These are phyloP conservation scores for Panthera uncia DNA, from an alignment of 2,113 vertebrate genomes.

Conservation along the genomic window DNA sequence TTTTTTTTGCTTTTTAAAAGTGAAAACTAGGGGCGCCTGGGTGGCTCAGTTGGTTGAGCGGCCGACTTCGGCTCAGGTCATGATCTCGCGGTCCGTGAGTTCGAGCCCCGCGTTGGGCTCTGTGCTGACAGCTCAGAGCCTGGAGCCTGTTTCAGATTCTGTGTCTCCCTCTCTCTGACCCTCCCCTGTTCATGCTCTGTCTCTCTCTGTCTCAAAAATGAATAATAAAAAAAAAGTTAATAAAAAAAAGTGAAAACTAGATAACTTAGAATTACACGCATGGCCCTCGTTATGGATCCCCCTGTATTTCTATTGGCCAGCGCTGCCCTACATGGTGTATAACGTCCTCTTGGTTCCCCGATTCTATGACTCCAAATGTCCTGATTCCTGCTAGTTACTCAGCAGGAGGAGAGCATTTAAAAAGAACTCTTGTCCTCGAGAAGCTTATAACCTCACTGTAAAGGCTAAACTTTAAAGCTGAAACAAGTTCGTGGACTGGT, in stretches of 20 bases:
- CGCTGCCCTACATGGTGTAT: background rate
- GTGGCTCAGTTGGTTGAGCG: too few species aligned
- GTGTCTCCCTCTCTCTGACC: too few species aligned
- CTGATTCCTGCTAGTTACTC: background rate
- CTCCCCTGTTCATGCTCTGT: too few species aligned
- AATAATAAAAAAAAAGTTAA: too few species aligned
- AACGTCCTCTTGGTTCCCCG: background rate
- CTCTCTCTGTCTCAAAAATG: too few species aligned
- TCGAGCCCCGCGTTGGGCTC: too few species aligned
- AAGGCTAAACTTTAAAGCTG: background rate
- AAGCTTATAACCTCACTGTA: background rate
- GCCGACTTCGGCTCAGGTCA: too few species aligned
- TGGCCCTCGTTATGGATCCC: background rate
- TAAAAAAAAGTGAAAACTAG: background rate
- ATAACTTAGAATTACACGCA: background rate
- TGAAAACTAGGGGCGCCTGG: background rate
- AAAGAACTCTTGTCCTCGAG: background rate
- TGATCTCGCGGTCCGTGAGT: too few species aligned
- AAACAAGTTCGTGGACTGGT: background rate
- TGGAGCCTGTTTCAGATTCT: too few species aligned
- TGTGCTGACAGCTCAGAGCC: too few species aligned
- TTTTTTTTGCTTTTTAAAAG: background rate
- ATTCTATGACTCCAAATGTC: background rate
- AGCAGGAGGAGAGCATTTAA: background rate
- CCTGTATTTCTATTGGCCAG: background rate